These are phyloP conservation scores for Andrena chrysosceles DNA, from an alignment of 2,888 invertebrate genomes.

Conservation along the genomic window DNA sequence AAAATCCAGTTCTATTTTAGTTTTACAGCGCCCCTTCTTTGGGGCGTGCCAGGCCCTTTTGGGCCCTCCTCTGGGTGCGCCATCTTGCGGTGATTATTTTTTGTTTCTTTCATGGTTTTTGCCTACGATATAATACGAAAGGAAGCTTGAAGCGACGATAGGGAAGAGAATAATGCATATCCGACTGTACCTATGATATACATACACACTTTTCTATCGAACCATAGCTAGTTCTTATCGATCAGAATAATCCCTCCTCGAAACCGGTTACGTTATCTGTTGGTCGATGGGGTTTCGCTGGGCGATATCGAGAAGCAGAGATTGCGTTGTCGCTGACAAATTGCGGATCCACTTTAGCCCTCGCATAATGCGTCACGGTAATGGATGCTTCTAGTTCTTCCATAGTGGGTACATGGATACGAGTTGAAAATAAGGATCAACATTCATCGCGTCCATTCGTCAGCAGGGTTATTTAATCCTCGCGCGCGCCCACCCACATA, in stretches of 20 bases:
- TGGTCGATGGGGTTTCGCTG: constrained; percentile 19
- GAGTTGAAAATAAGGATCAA: neutral
- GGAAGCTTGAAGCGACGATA: neutral
- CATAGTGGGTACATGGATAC: neutral
- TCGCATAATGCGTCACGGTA: constrained; percentile 3
- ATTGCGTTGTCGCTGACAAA: constrained; percentile 24
- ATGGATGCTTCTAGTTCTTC: constrained; percentile 2
- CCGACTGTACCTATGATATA: neutral
- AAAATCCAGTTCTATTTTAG: too few relatives aligned
- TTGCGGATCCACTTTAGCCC: constrained; percentile 20
- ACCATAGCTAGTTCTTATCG: constrained; percentile 31
- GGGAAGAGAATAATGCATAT: constrained; percentile 5
- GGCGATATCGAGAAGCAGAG: neutral
- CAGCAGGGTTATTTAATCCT: too few relatives aligned
- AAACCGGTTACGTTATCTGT: constrained; percentile 43
- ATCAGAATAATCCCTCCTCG: constrained; percentile 22
- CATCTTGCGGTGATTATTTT: too few relatives aligned
- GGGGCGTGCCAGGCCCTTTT: too few relatives aligned
- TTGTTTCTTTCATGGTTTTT: neutral
- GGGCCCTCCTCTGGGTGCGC: too few relatives aligned
- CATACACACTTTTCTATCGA: neutral
- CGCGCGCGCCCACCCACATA: too few relatives aligned
- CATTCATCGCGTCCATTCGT: neutral
- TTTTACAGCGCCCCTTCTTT: too few relatives aligned
- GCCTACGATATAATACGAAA: neutral